Conservation (phyloP, 2,797 vertebrate genomes). For the Myotis vivesi region DNA sequence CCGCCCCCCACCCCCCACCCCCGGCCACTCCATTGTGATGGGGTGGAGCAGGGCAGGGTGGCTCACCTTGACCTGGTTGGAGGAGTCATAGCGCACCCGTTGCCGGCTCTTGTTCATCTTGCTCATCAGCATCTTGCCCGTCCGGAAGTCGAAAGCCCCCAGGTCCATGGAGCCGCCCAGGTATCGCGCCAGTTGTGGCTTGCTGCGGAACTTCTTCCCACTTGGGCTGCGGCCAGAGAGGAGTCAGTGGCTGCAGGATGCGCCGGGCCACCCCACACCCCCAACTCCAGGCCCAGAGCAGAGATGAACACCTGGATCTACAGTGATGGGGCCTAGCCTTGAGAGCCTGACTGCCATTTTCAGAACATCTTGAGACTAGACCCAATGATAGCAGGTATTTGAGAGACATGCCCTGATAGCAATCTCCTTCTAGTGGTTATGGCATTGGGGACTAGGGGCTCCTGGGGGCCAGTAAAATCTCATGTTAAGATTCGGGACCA, state of each 20-base stretch:
- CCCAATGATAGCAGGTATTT: background rate
- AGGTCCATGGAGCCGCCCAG: constrained; percentile 99
- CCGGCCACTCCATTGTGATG: background rate
- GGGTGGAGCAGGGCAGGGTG: no score
- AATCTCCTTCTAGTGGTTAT: background rate
- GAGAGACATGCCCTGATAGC: background rate
- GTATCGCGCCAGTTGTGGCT: constrained; percentile 98
- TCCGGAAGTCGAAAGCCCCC: constrained; percentile 97
- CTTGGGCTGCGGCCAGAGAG: constrained; percentile 89
- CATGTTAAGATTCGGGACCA: background rate
- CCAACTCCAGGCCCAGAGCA: background rate
- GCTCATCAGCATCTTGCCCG: constrained; percentile 97
- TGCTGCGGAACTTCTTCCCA: constrained; percentile 99
- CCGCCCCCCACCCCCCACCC: no score
- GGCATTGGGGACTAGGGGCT: rapidly evolving
- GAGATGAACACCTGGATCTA: background rate
- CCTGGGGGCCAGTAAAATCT: background rate
- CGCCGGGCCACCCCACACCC: background rate
- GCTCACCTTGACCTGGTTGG: constrained; percentile 95
- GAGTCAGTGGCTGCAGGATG: background rate
- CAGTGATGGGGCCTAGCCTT: background rate
- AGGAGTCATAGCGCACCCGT: constrained; percentile 95
- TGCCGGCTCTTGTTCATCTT: constrained; percentile 97
- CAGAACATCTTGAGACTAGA: background rate
- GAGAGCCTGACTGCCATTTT: background rate